phyloP scores from a whole-genome alignment of 1,140 invertebrate genomes.

The Lordiphosa mommai region DNA sequence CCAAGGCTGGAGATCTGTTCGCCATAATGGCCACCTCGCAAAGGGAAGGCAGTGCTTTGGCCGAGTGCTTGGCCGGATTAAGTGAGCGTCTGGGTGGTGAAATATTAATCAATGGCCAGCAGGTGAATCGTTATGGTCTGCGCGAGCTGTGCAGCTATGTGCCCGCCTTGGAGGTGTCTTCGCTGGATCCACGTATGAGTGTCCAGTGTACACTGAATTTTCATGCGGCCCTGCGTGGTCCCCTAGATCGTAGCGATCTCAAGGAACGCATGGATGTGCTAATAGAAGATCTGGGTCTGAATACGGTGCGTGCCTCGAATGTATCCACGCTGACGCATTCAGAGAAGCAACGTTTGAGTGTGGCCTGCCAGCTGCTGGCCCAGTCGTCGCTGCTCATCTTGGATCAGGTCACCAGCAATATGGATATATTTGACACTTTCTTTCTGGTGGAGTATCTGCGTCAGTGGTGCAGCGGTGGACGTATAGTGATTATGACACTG shows the following conservation, averaged over 20 bases:
- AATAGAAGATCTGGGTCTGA: conserved; percentile 93
- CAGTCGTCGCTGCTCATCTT: conserved; percentile 91
- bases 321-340: conserved; percentile 90
- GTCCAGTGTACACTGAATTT: conserved; percentile 90
- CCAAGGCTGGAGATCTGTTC: conserved; percentile 92
- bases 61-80: conserved; percentile 90
- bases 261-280: conserved; percentile 88
- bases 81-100: conserved; percentile 87
- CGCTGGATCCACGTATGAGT: conserved; percentile 86
- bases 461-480: conserved; percentile 92
- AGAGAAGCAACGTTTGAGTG: conserved; percentile 90
- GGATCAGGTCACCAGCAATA: conserved; percentile 93
- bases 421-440: conserved; percentile 98
- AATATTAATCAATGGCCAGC: conserved; percentile 92
- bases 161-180: conserved; percentile 68
- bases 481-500: conserved; percentile 94
- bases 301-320: conserved; percentile 89
- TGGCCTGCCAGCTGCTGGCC: conserved; percentile 92
- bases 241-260: conserved; percentile 83
- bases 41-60: conserved; percentile 88
- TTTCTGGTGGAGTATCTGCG: conserved; percentile 96
- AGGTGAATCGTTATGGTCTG: conserved; percentile 85
- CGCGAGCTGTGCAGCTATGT: conserved; percentile 81
- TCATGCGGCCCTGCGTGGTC: conserved; percentile 86
- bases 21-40: conserved; percentile 93